Conservation (phyloP, 2,888 invertebrate genomes). For the Erebia palarica region DNA sequence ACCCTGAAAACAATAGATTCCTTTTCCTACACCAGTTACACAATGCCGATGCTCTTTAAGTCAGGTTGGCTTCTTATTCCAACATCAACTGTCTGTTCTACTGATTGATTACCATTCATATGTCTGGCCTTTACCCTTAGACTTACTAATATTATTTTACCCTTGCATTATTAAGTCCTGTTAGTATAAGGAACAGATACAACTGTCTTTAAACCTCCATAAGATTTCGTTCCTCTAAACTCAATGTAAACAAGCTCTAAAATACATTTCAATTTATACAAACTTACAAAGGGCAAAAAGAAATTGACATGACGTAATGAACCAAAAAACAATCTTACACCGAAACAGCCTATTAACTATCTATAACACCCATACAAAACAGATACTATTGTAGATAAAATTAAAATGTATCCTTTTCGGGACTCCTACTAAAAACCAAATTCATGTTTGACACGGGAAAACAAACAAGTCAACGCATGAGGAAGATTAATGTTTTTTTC, state of each 20-base stretch:
- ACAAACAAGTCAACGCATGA: slow-evolving; percentile 64
- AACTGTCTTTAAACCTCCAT: not conserved
- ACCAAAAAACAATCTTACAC: slow-evolving; percentile 25
- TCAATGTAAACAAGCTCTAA: slow-evolving; percentile 4
- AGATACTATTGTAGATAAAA: slow-evolving; percentile 46
- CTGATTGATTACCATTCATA: not conserved
- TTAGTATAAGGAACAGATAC: not conserved
- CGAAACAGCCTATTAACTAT: slow-evolving; percentile 44
- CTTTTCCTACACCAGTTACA: no score
- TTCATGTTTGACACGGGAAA: slow-evolving; percentile 63
- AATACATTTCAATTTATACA: slow-evolving; percentile 7
- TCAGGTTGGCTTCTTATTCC: not conserved
- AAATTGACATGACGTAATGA: slow-evolving; percentile 24
- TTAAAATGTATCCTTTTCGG: slow-evolving; percentile 48
- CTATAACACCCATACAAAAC: slow-evolving; percentile 45
- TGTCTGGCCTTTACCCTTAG: not conserved
- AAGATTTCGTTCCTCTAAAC: not conserved
- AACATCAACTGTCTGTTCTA: not conserved
- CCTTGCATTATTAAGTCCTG: not conserved
- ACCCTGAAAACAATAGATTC: no score
- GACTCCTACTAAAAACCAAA: slow-evolving; percentile 61
- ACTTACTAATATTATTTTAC: not conserved
- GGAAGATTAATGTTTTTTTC: slow-evolving; percentile 64
- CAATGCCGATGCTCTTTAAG: not conserved
- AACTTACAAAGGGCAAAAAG: slow-evolving; percentile 18